A percentile compares a stretch with the other conserved stretches of the same genome.
Evolutionary conservation across 2,113 vertebrate species (phyloP).

Genomic region (Notarius quadriscutis): DNA sequence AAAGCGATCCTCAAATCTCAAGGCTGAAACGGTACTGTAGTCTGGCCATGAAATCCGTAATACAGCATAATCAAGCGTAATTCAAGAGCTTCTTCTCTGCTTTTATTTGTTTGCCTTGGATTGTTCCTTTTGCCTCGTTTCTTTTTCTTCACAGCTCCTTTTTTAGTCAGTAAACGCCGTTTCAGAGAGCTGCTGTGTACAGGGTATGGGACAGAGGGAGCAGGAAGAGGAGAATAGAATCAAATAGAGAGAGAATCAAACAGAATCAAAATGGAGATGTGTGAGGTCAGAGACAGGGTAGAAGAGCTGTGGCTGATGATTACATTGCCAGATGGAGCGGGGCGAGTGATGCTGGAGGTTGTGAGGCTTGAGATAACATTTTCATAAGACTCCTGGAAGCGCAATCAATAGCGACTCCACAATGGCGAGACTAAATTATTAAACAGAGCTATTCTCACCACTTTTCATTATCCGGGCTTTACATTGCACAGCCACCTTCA

Average conservation of each 20-base stretch:
- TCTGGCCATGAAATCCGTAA: not conserved
- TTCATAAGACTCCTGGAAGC: constrained; percentile 81
- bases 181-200: constrained; percentile 64
- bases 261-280: constrained; percentile 71
- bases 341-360: constrained; percentile 68
- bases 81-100: constrained; percentile 24
- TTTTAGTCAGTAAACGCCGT: constrained; percentile 69
- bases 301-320: constrained; percentile 71
- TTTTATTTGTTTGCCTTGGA: constrained; percentile 36
- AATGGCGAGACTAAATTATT: constrained; percentile 87
- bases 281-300: constrained; percentile 66
- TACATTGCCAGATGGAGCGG: constrained; percentile 78
- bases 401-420: constrained; percentile 84
- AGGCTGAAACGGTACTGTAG: constrained; percentile 51
- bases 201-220: constrained; percentile 47
- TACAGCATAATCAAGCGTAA: constrained; percentile 27
- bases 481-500: constrained; percentile 68
- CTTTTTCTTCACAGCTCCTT: constrained; percentile 36
- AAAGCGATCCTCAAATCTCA: constrained; percentile 60
- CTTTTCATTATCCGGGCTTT: constrained; percentile 80
- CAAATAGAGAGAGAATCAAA: not conserved
- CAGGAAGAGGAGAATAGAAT: constrained; percentile 42
- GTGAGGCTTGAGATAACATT: constrained; percentile 78
- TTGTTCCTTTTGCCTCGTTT: constrained; percentile 24
- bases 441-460: constrained; percentile 74